Base-by-base conservation (phyloP, 2,888 invertebrate genomes). In the Andricus quercusramuli region DNA sequence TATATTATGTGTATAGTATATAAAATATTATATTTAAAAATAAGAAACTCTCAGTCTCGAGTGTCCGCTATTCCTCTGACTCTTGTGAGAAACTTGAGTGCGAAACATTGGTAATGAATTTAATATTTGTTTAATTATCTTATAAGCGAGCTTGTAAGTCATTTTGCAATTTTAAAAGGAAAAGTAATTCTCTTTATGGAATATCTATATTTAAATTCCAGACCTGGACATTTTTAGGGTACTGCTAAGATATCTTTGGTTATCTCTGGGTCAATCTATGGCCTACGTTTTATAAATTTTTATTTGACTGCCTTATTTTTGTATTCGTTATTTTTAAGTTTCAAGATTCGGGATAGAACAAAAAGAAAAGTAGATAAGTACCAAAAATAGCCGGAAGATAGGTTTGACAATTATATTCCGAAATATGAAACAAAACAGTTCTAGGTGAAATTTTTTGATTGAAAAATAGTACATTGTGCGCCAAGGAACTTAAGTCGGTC, bases 1-100 rank as follows among this genome's bases (percentile, higher is more conserved):
- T 78, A 65, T 64, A 62, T 65, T 78, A 25, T 32, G 65, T 78
- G 66, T 67, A 66, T 44, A 47, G 51, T 76, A 51, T 66, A 47
- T 78, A 41, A 62, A 62, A 77, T 66, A 67, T 67, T 67, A 79
- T 66, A 62, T 66, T 56, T 64, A 76, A 78, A 80, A 68, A 66
- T 29, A 64, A 29, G 25, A 64, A 64, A 29, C 17, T 64, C 2
- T 4, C 4, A 8, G 15, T 25, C 62, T 62, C 11, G 15, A 15
- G 44, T 44, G 47, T 47, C 6, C 17, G 17, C 17, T 47, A 47
- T 64, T 17, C 13, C 25, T 22, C 64, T 59, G 59, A 13, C 3
- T 20, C 56, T n/a, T 2, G 9, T 59, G 25, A 62, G 5, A 62
- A 62, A 13, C 25, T 25, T 9, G 15, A 3, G n/a, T n/a, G 9